Evolutionary conservation across 1,140 invertebrate species (phyloP).

Genomic region (Drosophila sucinea): DNA sequence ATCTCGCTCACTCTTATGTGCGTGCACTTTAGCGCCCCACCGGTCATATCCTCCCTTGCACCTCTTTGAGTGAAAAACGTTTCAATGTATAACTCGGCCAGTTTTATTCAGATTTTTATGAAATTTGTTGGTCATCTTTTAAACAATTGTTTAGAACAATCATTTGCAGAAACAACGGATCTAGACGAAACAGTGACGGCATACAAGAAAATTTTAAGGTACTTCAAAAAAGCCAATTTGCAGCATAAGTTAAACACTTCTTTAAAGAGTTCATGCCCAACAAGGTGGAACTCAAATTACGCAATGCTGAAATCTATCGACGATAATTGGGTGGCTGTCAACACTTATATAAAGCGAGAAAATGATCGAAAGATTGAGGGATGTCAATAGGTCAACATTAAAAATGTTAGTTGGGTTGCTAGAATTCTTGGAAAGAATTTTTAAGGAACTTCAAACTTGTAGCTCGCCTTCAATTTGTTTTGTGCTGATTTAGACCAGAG

Average conservation of each 20-base stretch:
- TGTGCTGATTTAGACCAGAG: conserved; percentile 7
- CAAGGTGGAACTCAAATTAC: conserved; percentile 5
- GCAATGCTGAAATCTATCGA: conserved; percentile 14
- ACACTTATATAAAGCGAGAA: conserved; percentile 26
- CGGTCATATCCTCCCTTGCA: too few species aligned
- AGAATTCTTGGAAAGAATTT: conserved; percentile 39
- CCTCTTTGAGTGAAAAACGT: too few species aligned
- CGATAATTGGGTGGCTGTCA: too few species aligned
- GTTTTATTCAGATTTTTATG: too few species aligned
- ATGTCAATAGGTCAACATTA: conserved; percentile 23
- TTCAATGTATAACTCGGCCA: too few species aligned
- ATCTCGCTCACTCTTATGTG: too few species aligned
- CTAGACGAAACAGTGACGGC: conserved; percentile 1
- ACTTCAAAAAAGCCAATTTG: conserved; percentile 3
- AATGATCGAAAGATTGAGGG: conserved; percentile 6
- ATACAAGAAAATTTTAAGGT: too few species aligned
- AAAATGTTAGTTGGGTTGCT: conserved; percentile 33
- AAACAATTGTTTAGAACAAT: conserved; percentile 9
- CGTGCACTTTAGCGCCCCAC: too few species aligned
- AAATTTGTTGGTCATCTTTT: not conserved
- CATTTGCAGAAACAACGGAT: conserved; percentile 7
- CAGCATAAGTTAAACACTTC: conserved; percentile 15
- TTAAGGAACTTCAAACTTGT: conserved; percentile 35
- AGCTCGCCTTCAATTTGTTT: conserved; percentile 40
- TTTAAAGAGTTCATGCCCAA: conserved; percentile 19